A percentile compares a stretch with the other conserved stretches of the same genome.
Conservation (phyloP, 2,888 invertebrate genomes). For the Bhutanitis thaidina region DNA sequence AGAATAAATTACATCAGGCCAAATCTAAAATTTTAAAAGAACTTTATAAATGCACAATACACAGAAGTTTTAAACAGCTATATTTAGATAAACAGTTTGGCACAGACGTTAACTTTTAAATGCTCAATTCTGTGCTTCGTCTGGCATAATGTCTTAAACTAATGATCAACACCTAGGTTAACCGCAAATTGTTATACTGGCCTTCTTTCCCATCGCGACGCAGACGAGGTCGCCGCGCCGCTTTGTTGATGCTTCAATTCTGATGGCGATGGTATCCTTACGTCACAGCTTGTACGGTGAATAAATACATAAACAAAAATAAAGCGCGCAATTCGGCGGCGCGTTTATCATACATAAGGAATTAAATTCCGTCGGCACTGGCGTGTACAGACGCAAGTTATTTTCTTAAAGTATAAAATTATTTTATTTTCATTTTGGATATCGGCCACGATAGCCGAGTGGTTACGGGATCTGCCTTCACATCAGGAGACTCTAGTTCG, state of each 20-base stretch:
- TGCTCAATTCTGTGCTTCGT: too few species aligned
- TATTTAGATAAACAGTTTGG: too few species aligned
- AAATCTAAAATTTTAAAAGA: too few species aligned
- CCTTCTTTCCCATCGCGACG: slow-evolving; percentile 11
- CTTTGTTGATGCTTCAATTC: slow-evolving; percentile 19
- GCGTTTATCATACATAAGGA: slow-evolving; percentile 16
- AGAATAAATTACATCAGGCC: too few species aligned
- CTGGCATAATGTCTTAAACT: not conserved
- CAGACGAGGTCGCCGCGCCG: slow-evolving; percentile 2
- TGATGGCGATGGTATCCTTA: slow-evolving; percentile 9
- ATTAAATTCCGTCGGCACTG: not conserved
- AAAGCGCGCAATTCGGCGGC: slow-evolving; percentile 4
- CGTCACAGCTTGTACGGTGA: slow-evolving; percentile 13
- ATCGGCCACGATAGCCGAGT: too few species aligned
- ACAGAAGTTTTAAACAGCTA: too few species aligned
- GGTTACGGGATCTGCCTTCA: too few species aligned
- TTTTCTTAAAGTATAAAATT: slow-evolving; percentile 4
- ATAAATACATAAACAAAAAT: slow-evolving; percentile 19
- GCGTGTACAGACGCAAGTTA: not conserved
- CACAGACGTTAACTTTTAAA: too few species aligned
- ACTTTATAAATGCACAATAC: too few species aligned
- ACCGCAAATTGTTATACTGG: slow-evolving; percentile 11
- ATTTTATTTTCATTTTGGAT: too few species aligned
- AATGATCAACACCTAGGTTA: slow-evolving; percentile 7
- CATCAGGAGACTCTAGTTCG: too few species aligned